Base-by-base conservation (phyloP, 1,140 invertebrate genomes). In the Colletes gigas region DNA sequence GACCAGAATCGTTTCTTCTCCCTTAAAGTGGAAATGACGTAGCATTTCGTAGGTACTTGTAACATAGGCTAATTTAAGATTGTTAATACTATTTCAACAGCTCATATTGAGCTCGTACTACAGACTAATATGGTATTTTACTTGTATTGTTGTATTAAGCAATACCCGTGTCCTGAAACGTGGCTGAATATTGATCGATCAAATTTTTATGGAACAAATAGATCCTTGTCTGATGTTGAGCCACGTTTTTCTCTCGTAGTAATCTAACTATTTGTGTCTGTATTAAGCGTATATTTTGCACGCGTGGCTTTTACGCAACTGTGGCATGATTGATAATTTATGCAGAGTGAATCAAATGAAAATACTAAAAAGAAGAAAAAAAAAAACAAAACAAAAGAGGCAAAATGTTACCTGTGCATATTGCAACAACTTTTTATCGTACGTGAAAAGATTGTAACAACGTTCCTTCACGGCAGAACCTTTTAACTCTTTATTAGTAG, bases 101-200 rank as follows among this genome's bases (percentile, higher is more conserved):
- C 90, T 91, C 91, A 92, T 91, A 92, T 92, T 92, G 91, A 92
- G 91, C 85, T 82, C 83, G 78, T 78, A 89, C 88, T 88, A 89
- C 66, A 72, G 81, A 54, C 83, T 90, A 87, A 89, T 79, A 89
- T 84, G 83, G 79, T 91, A 89, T 91, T 90, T 90, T 90, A 91
- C 78, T 91, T 88, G 83, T 90, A 89, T 89, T 89, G 86, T 90
- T 88, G 86, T 89, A 89, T 83, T 82, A 84, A 85, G 63, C 52
- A 68, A 57, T 73, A 74, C 76, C 30, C 17, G 62, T 59, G 7
- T 17, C 6, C 12, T 19, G 47, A n/a, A 30, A 52, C 19, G 7
- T 68, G 62, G 54, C 73, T 57, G 41, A 73, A 73, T 57, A 57
- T 66, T 21, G n/a, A 60, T 52, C 8, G 17, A 41, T 55, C 39